Evolutionary conservation across 2,888 invertebrate species (phyloP), one percentile per base, ranked within the genome.

Genomic region (Portevinia maculata): DNA sequence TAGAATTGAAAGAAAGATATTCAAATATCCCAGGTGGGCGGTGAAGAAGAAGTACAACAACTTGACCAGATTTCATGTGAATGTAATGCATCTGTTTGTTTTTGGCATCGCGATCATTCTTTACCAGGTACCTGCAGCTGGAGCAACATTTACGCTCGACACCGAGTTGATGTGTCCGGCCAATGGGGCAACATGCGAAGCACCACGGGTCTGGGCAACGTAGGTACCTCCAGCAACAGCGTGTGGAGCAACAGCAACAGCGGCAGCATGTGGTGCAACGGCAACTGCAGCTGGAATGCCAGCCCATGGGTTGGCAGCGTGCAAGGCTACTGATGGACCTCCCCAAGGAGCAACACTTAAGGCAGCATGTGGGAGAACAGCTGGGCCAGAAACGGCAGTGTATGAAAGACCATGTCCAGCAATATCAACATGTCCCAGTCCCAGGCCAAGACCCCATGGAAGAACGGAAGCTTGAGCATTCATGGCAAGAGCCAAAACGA

Each of bases 151-250:
- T 73, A 89, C 85, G 9, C 90, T 88, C 65, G 90, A 88, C 64
- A 89, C 90, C 1, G 90, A 90, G 76, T 88, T 88, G 75, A 88
- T 86, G 85, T 90, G 90, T 69, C 90, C 90, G 64, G 89, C 89
- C 41, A 90, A 86, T 52, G 90, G 90, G 64, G 90, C 90, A 70
- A 89, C 88, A 79, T 90, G 90, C 15, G 90, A 86, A 79, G 90
- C 90, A 76, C 90, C 90, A 86, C 89, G 90, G 39, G 90, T 90
- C 85, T 90, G 87, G 75, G 90, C 90, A 6, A 90, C 89, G 81
- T 90, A 90, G 44, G 88, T 87, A 84, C 89, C 89, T 53, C 88
- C 88, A 30, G 70, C 65, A 48, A 71, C 65, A 34, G 48, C 81
- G 69, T 60, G 60, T 65, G 76, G 76, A 21, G 70, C 76, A 44